A percentile compares a stretch with the other conserved stretches of the same genome.
These are phyloP conservation scores for Capitulum mitella DNA, from an alignment of 2,888 invertebrate species.

Conservation along the genomic window DNA sequence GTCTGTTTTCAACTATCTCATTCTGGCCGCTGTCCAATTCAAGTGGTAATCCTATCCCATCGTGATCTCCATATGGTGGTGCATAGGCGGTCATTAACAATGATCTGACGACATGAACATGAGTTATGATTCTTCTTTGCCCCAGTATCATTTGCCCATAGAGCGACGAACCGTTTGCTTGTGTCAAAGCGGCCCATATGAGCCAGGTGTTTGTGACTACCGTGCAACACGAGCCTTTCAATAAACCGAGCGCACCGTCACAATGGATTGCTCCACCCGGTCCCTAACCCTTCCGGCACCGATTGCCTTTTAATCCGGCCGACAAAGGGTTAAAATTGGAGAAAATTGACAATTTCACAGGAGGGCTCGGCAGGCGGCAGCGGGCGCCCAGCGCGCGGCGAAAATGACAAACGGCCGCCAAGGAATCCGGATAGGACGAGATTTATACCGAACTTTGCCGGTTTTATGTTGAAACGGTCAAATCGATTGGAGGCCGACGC, in stretches of 20 bases:
- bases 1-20: not conserved
- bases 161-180: not conserved
- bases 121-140: too few species aligned
- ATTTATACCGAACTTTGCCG: not conserved
- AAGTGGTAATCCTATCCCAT: not conserved
- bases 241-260: not conserved
- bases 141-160: not conserved
- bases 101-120: not conserved
- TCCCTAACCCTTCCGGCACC: conserved; percentile 5
- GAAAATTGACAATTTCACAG: conserved; percentile 24
- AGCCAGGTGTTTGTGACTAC: conserved; percentile 8
- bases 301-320: conserved; percentile 9
- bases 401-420: not conserved
- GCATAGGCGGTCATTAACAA: not conserved
- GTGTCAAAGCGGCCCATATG: not conserved
- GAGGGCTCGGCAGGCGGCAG: not conserved
- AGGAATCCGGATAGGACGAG: not conserved
- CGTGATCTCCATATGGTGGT: not conserved
- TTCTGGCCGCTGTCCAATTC: not conserved
- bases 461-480: conserved; percentile 22
- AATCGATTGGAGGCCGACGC: not conserved
- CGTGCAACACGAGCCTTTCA: not conserved
- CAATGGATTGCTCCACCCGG: not conserved
- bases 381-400: not conserved
- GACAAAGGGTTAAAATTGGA: conserved; percentile 20